Percentiles rank a stretch among this genome's conserved stretches.
phyloP scores from a whole-genome alignment of 2,113 vertebrate genomes.

The Corythaeola cristata region DNA sequence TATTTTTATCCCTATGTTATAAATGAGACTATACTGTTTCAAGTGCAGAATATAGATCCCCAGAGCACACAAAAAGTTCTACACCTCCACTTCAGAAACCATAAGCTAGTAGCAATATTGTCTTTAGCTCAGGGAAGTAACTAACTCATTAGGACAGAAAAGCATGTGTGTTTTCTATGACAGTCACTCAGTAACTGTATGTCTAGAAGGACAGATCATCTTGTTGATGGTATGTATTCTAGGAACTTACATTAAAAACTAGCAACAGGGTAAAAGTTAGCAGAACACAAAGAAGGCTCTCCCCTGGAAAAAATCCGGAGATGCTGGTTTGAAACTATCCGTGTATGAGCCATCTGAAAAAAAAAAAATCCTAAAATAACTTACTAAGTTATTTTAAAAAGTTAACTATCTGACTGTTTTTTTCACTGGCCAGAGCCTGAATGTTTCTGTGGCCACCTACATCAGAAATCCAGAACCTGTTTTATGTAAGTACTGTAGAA shows the following conservation, averaged over 20 bases:
- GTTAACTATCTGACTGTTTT: neutral
- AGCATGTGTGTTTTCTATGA: neutral
- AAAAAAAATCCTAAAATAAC: neutral
- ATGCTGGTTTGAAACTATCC: neutral
- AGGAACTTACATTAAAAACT: neutral
- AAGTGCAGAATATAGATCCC: neutral
- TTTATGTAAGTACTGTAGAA: neutral
- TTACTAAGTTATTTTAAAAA: neutral
- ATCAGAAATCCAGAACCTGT: neutral
- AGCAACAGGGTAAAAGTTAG: neutral
- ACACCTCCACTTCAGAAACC: neutral
- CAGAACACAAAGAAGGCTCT: neutral
- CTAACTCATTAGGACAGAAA: neutral
- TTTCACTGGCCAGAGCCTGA: neutral
- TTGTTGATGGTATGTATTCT: neutral
- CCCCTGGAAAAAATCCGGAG: neutral
- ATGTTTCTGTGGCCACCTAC: neutral
- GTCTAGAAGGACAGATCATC: neutral
- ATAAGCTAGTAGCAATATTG: neutral
- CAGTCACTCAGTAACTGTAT: neutral
- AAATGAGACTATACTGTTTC: neutral
- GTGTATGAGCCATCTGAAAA: neutral
- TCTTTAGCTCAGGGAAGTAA: neutral
- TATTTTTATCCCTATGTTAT: conserved; percentile 21
- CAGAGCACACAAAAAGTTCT: neutral